Base-by-base conservation (phyloP, 2,888 invertebrate species). In the Mellilla xanthometata region DNA sequence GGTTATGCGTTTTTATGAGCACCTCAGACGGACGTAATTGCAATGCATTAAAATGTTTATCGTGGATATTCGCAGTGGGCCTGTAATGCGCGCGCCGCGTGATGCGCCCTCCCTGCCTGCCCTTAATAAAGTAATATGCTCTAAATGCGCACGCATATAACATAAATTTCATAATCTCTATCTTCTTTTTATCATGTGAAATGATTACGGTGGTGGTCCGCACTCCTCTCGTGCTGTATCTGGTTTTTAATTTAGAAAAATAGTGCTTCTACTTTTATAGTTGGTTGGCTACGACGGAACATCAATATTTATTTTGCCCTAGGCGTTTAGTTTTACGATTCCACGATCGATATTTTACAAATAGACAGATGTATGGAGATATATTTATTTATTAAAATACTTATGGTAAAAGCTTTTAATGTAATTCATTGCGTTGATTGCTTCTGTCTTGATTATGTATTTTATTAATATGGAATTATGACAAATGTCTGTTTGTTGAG, bases 71-170 rank as follows among this genome's bases (percentile, higher is more conserved):
- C 64, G 72, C 72, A 56, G 66, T 68, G 65, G 57, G 56, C 53
- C 71, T 65, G 74, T 72, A 76, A 71, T 75, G 73, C 62, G 50
- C 62, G 58, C 57, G 56, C 74, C 71, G 76, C 72, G 68, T 66
- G 73, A 65, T 73, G 65, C 76, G 78, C 75, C 81, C 81, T 78
- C 79, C 78, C 74, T 66, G 80, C 72, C 68, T 75, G 83, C 76
- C 79, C 81, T 85, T 87, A 83, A 87, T 87, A 86, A 87, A 87
- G 87, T 83, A 83, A 87, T 89, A 85, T 81, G 75, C 81, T 86
- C 87, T 81, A 84, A 87, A 89, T 83, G 84, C 76, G 76, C 84
- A 81, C 83, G 84, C 84, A 81, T 83, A 82, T 81, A 83, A 81
- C 85, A 87, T 87, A 87, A 80, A 87, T 86, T 83, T 74, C 68